Conservation (phyloP, 2,113 vertebrate genomes). For the Pleuronectes platessa region DNA sequence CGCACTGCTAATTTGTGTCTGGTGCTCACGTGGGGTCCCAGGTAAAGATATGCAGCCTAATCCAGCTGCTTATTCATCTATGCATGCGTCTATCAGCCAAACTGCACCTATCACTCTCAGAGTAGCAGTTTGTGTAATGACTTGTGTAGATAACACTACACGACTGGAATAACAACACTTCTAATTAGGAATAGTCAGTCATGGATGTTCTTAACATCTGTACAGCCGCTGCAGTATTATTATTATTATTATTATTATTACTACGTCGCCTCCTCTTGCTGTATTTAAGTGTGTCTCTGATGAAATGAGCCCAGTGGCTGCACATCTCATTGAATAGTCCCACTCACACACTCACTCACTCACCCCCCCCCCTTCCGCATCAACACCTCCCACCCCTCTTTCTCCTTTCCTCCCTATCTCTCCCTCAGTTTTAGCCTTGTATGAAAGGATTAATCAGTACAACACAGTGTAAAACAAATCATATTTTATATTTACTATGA, state of each 20-base stretch:
- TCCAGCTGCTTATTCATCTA: conserved; percentile 42
- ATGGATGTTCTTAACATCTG: not conserved
- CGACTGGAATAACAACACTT: not conserved
- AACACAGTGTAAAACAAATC: not conserved
- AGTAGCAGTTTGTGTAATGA: conserved; percentile 1
- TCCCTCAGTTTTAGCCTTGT: conserved; percentile 10
- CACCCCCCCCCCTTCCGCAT: not conserved
- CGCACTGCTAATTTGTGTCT: conserved; percentile 71
- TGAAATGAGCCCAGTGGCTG: conserved; percentile 16
- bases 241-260: not conserved
- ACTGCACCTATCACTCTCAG: conserved; percentile 20
- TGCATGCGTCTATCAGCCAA: not conserved
- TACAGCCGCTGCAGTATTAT: not conserved
- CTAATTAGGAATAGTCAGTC: not conserved
- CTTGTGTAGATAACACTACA: not conserved
- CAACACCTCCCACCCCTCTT: conserved; percentile 10
- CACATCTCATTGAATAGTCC: conserved; percentile 35
- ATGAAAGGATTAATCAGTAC: conserved; percentile 12
- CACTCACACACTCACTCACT: not conserved
- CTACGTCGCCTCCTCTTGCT: not conserved
- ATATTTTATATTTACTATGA: not conserved
- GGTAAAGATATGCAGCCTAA: conserved; percentile 57
- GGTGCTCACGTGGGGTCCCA: conserved; percentile 60
- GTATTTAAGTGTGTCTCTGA: conserved; percentile 35
- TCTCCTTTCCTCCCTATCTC: not conserved